Evolutionary conservation across 2,113 vertebrate genomes (phyloP), one percentile per base, ranked within the genome.

Genomic region (Etia nguti): DNA sequence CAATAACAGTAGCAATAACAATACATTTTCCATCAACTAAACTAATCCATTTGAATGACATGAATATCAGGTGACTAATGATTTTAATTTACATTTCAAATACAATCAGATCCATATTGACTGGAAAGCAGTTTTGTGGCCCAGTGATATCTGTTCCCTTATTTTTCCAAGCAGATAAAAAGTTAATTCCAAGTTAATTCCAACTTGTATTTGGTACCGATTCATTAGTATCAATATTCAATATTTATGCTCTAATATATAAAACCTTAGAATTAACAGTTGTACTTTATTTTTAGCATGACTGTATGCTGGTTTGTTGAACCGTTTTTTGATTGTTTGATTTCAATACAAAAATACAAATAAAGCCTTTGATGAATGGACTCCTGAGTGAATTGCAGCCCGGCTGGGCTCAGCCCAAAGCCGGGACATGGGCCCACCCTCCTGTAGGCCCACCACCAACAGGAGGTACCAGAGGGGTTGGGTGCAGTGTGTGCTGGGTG

Each of bases 171-270:
- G 57, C 57, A 60, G 57, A 31, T 31, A 60, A 60, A 10, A 31
- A 2, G 57, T 60, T 60, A 60, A 60, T 18, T 60, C 57, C 57
- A 60, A 60, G 29, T 20, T 31, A 31, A n/a, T n/a, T n/a, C n/a
- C n/a, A 60, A 60, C 57, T 60, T 60, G 0, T 34, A 31, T 34
- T 34, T 34, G 0, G 16, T 16, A 60, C 29, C 29, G 34, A 34
- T 34, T 34, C 26, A 34, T 60, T 60, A 18, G 0, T 31, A 60
- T 31, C 15, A 20, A 60, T 60, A 60, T 60, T 60, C 16, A 18
- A 60, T 0, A 10, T 31, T 60, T 34, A 60, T 60, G 15, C 3
- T 18, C 2, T 60, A 18, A 60, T 18, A 60, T 20, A 31, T 60
- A 34, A 60, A 60, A 60, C 57, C 18, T 60, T 31, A 34, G 29